phyloP scores from a whole-genome alignment of 2,113 vertebrate genomes.

The Centropus bengalensis region DNA sequence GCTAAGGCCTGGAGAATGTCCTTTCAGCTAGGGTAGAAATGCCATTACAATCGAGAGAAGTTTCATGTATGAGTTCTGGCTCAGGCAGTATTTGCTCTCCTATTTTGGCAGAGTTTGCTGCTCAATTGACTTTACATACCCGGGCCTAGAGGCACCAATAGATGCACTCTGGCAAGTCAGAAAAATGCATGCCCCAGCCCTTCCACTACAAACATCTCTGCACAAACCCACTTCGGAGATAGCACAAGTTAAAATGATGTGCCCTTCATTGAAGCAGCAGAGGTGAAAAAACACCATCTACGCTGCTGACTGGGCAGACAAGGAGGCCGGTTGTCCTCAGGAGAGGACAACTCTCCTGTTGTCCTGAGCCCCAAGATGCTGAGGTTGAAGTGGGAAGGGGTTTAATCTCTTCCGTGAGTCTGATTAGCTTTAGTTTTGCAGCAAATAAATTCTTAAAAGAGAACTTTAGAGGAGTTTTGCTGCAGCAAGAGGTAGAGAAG shows the following conservation, averaged over 20 bases:
- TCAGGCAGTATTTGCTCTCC: neutral
- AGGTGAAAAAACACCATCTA: neutral
- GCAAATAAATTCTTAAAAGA: neutral
- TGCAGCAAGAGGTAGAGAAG: neutral
- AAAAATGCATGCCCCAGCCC: neutral
- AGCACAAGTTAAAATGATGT: neutral
- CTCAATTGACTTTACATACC: neutral
- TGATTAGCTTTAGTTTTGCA: constrained; percentile 5
- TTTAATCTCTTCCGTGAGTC: neutral
- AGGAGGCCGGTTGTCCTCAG: neutral
- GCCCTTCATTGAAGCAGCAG: neutral
- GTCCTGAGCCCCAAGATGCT: neutral
- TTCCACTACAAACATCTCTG: neutral
- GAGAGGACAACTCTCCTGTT: too few relatives aligned
- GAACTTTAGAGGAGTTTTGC: neutral
- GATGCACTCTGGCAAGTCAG: neutral
- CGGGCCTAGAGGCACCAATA: neutral
- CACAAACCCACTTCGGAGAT: neutral
- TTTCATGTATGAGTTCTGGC: neutral
- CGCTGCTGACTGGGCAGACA: neutral
- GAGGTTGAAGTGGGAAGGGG: neutral
- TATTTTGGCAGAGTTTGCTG: neutral
- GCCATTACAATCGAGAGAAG: neutral
- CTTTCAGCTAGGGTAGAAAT: neutral
- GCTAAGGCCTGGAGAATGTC: neutral